Base-by-base conservation (phyloP, 2,113 vertebrate species). In the Piaya cayana region DNA sequence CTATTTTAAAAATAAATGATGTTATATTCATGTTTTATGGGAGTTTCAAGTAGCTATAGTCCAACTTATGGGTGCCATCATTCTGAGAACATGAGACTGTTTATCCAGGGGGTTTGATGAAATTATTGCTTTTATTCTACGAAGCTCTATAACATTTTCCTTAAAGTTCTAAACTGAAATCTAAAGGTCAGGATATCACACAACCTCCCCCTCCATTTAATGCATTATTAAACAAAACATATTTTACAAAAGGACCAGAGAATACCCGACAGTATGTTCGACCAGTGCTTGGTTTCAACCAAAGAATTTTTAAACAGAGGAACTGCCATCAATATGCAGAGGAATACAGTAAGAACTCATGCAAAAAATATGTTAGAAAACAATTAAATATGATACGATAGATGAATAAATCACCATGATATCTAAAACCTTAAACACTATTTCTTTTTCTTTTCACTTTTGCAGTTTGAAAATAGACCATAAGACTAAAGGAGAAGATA, bases 1-100 rank as follows among this genome's bases (percentile, higher is more conserved):
- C 92, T 78, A 68, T 94, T 95, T 78, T 26, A 86, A 95, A 94
- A 79, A 68, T 62, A 74, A 94, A 96, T 71, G 1, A 42, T 72
- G 26, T 69, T 93, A 65, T 84, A 88, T 82, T 82, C 52, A 14
- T 75, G 49, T 81, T 95, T 96, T 93, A 95, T 81, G 32, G 50
- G 62, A 52, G 9, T 68, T 86, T 83, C 45, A 53, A 36, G 43
- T 90, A 77, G n/a, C 60, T 86, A 19, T 10, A 82, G 11, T 71
- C 23, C 34, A 92, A 56, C 52, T 84, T 88, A 70, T 3, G 8
- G 36, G 12, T 81, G 19, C 47, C 25, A 81, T 95, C 82, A 80
- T 63, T 39, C 70, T 76, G 34, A 68, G 82, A 88, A 89, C 39
- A 74, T 43, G 76, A 80, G 53, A 53, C 68, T 19, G 1, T 90